Evolutionary conservation across 2,113 vertebrate genomes (phyloP), one percentile per base, ranked within the genome.

Genomic region (Marmota flaviventris): DNA sequence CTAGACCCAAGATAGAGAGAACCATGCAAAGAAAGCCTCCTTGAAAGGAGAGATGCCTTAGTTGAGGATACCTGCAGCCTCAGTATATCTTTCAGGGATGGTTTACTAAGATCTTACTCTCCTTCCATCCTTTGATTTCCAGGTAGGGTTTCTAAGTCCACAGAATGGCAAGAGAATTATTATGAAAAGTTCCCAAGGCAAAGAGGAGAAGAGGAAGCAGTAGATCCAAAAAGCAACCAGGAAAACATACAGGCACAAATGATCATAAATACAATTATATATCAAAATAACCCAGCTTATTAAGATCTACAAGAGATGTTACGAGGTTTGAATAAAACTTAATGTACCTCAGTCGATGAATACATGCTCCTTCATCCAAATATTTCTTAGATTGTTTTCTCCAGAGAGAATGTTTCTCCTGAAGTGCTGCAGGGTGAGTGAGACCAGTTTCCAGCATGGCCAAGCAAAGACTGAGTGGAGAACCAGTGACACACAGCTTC

Each of bases 281-380:
- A 83, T n/a, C n/a, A 37, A 4, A 85, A 70, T 18, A 78, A 45
- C 73, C 2, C 87, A 69, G 39, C n/a, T 45, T 79, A 77, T 69
- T 67, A 85, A 89, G 34, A 51, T 24, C 27, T 73, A n/a, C 27
- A 77, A 87, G n/a, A 86, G 61, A 53, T 27, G 1, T 22, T 75
- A 2, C 9, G 73, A 69, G 9, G 6, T 70, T n/a, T 75, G 32
- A 89, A 92, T n/a, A 88, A 94, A 93, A 51, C 20, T 37, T 85
- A 32, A 58, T 14, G 20, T 89, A 32, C 69, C 34, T 65, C 22
- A 86, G 9, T 12, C 77, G 4, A 56, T 45, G 7, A 5, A 56
- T n/a, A 39, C 5, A 58, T 56, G 75, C 17, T 3, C 11, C 10
- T 88, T 78, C 14, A 81, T 37, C 42, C 27, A 83, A 83, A 92